These are phyloP conservation scores for Hexactinellida sp. DNA, from an alignment of 37 sponge, comb jelly and placozoan genomes.

Conservation along the genomic window DNA sequence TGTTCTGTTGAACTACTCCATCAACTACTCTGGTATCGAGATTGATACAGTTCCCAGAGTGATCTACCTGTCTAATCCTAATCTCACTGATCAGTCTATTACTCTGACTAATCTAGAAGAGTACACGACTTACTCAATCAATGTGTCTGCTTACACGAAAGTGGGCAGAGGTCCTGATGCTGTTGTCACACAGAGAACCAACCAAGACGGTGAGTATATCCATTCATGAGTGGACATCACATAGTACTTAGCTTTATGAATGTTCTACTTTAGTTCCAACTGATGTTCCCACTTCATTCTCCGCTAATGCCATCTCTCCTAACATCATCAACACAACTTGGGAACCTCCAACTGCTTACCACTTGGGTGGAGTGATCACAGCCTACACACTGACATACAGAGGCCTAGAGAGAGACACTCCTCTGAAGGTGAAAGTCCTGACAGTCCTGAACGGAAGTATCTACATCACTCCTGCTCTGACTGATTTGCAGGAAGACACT, in stretches of 20 bases:
- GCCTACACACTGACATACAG: neutral
- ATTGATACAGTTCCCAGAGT: constrained; percentile 12
- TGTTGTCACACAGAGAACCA: neutral
- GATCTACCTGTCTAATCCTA: constrained; percentile 4
- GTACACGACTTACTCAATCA: constrained; percentile 1
- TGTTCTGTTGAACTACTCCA: neutral
- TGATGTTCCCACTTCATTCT: constrained; percentile 14
- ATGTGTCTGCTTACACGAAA: neutral
- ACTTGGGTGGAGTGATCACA: neutral
- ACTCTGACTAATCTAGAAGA: neutral
- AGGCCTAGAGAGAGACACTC: neutral
- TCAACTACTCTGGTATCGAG: constrained; percentile 14
- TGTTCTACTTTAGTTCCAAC: neutral
- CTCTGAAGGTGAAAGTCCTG: neutral
- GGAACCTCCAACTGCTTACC: constrained; percentile 13
- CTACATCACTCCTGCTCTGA: constrained; percentile 5
- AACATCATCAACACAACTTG: constrained; percentile 12
- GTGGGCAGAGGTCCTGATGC: constrained; percentile 15
- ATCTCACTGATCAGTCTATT: neutral
- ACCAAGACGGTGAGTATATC: neutral
- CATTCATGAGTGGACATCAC: neutral
- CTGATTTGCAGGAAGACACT: neutral
- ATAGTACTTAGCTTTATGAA: neutral
- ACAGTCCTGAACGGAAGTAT: neutral
- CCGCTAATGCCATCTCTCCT: constrained; percentile 12